Base-by-base conservation (phyloP, 1,140 invertebrate genomes). In the Bombus terrestris region DNA sequence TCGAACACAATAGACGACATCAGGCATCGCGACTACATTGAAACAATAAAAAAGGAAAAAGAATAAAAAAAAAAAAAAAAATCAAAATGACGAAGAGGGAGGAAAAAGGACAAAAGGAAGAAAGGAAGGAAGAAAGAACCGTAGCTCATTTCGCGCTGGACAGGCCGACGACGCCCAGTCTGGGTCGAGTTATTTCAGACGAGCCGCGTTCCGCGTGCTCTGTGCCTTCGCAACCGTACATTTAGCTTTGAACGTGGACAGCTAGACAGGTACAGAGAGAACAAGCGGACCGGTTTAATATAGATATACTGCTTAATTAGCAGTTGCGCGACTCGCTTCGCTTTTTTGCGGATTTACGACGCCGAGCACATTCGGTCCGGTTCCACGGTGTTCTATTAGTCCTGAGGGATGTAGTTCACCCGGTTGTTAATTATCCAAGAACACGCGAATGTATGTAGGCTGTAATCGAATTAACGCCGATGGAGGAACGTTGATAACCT, bases 111-210 rank as follows among this genome's bases (percentile, higher is more conserved):
- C 9, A n/a, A 18, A 1, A 28, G n/a, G 59, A 83, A 68, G 32
- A 25, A 37, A 43, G 71, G 13, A 76, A 76, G 74, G 15, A 59
- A 22, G 75, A n/a, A 78, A 76, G 87, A 88, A 85, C 80, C 82
- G 90, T 79, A 87, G 90, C 81, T 91, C 89, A 91, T 91, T 90
- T 90, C 83, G 89, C 73, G 32, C 86, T 85, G 87, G 89, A 90
- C 89, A 88, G 75, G 72, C 68, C 82, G 89, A 90, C 89, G 89
- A 90, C 89, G 89, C 89, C 89, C 89, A 90, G 89, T 90, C 86
- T 90, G 89, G 89, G 86, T 90, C 86, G 89, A 83, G 86, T 87
- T 90, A 90, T 90, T 90, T 90, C 89, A 90, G 86, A 86, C 84
- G 78, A 75, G 88, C 85, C 78, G 62, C 86, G 83, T 81, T 75